Evolutionary conservation across 2,113 vertebrate genomes (phyloP), one percentile per base, ranked within the genome.

Genomic region (Cnemophilus loriae): DNA sequence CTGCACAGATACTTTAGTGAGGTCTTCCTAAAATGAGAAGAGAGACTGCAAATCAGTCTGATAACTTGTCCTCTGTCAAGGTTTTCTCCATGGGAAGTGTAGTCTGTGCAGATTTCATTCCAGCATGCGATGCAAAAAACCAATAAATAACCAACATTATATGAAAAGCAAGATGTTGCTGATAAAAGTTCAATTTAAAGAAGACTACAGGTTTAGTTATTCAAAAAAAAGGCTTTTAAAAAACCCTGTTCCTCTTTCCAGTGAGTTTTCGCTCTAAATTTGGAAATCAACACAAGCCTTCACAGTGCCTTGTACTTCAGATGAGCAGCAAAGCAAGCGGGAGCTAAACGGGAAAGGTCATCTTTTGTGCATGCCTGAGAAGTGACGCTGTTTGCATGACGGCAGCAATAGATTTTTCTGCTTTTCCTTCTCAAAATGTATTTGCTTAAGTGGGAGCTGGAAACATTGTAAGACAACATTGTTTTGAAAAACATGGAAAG

Each of bases 361-460:
- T 11, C 23, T 61, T 74, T 57, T 16, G 27, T 84, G 30, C 41
- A 37, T 53, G 61, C 46, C 37, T 80, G 47, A 60, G 67, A 88
- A 77, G 67, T 77, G 15, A 68, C 0, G 0, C 24, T 64, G 30
- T 49, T 64, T 47, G 53, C 14, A 30, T 0, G 2, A 85, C 1
- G 9, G 65, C 4, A 24, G 46, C 49, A 92, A 19, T 37, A 52
- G 44, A 53, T 33, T 84, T 90, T 83, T 78, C 56, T 73, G 12
- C n/a, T 46, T 83, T 56, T 84, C n/a, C 23, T 77, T 67, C 80
- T 85, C 55, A 55, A 84, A 93, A 84, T 28, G 5, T 28, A 46
- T 74, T 74, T 73, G 35, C 55, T 77, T 46, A 69, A 53, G n/a
- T 65, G 75, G 47, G 67, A 83, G 21, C 22, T 3, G 7, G 71